Conservation (phyloP, 2,797 vertebrate species). For the Rhinatrema bivittatum region DNA sequence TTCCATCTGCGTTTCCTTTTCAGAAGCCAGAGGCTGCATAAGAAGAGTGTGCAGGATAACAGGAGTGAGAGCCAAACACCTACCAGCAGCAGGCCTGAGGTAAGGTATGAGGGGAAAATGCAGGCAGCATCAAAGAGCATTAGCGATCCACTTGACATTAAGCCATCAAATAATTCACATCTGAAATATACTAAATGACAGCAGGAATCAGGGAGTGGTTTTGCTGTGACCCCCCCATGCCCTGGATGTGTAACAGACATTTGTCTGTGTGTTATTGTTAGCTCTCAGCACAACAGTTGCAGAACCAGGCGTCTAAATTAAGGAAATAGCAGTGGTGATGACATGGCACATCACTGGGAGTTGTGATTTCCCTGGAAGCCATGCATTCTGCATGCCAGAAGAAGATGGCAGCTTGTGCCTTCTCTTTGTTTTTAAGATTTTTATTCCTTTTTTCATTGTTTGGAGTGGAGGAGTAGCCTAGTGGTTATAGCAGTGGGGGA, state of each 20-base stretch:
- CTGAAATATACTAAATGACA: constrained; percentile 55
- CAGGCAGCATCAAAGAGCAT: constrained; percentile 43
- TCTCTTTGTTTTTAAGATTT: too few relatives aligned
- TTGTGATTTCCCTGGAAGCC: too few relatives aligned
- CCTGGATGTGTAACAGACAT: constrained; percentile 41
- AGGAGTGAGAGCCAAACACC: constrained; percentile 42
- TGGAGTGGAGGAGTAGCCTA: too few relatives aligned
- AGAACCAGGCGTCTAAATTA: constrained; percentile 49
- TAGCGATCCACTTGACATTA: constrained; percentile 49
- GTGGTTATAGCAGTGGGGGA: too few relatives aligned
- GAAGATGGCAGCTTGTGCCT: too few relatives aligned
- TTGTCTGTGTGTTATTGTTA: constrained; percentile 54
- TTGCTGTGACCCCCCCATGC: constrained; percentile 53
- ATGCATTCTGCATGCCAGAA: too few relatives aligned
- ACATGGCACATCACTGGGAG: constrained; percentile 35
- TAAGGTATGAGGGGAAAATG: constrained; percentile 25
- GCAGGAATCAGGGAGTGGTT: constrained; percentile 38
- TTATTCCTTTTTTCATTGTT: too few relatives aligned
- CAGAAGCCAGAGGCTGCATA: constrained; percentile 54
- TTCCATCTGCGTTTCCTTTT: too few relatives aligned
- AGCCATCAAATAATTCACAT: constrained; percentile 52
- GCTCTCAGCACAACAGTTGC: constrained; percentile 46
- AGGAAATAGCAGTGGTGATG: constrained; percentile 54
- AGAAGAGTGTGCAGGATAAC: constrained; percentile 53
- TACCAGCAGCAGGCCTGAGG: constrained; percentile 36